A percentile compares a stretch with the other conserved stretches of the same genome.
Evolutionary conservation across 2,113 vertebrate species (phyloP).

Genomic region (Gobio gobio): DNA sequence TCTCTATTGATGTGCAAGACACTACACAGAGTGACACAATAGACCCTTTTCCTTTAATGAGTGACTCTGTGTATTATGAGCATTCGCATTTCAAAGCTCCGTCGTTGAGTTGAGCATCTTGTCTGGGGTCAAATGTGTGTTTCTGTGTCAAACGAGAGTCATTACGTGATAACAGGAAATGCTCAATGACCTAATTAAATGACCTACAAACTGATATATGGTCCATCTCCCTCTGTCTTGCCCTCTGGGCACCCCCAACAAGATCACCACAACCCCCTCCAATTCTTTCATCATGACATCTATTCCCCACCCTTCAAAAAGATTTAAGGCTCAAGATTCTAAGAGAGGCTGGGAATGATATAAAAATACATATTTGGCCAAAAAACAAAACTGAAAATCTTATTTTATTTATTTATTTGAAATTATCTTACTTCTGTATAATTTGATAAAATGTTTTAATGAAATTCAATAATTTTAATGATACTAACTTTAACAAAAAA

Average conservation of each 20-base stretch:
- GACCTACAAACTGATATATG: constrained; percentile 24
- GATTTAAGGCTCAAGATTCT: neutral
- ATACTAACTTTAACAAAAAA: too few species aligned
- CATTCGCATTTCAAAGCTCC: constrained; percentile 11
- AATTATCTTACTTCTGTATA: too few species aligned
- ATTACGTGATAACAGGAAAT: constrained; percentile 34
- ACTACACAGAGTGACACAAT: constrained; percentile 7
- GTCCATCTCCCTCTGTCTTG: neutral
- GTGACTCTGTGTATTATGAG: constrained; percentile 7
- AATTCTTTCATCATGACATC: neutral
- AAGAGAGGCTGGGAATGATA: neutral
- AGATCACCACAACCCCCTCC: neutral
- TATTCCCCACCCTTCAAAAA: neutral
- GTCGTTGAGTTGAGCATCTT: neutral
- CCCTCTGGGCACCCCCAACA: neutral
- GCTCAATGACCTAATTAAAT: constrained; percentile 42
- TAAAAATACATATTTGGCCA: neutral
- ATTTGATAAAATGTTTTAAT: too few species aligned
- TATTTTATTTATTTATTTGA: too few species aligned
- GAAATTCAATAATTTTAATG: too few species aligned
- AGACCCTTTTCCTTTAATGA: constrained; percentile 33
- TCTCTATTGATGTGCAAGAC: constrained; percentile 33
- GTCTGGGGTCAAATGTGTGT: constrained; percentile 15
- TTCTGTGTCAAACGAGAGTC: neutral
- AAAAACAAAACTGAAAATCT: too few species aligned